These are phyloP conservation scores for Xenopus borealis DNA, from an alignment of 2,113 vertebrate species.

Conservation along the genomic window DNA sequence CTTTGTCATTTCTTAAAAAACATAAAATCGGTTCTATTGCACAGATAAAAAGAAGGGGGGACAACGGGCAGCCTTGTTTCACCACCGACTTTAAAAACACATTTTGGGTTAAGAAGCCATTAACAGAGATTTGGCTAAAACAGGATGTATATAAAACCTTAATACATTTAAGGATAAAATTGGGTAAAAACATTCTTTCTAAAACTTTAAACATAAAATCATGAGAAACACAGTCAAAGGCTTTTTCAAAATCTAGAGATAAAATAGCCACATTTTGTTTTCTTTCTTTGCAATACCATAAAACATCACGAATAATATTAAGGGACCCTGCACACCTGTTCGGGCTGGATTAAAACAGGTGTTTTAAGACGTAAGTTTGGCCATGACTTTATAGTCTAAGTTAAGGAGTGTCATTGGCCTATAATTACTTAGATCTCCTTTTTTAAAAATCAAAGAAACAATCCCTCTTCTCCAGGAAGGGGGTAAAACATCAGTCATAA, in stretches of 20 bases:
- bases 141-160: too few relatives aligned
- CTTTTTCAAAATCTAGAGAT: conserved; percentile 11
- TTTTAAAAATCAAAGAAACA: too few relatives aligned
- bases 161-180: too few relatives aligned
- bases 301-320: not conserved
- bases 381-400: too few relatives aligned
- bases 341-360: too few relatives aligned
- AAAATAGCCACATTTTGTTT: not conserved
- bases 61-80: not conserved
- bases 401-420: too few relatives aligned
- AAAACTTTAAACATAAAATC: conserved; percentile 7
- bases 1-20: not conserved
- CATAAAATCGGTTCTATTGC: not conserved
- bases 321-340: not conserved
- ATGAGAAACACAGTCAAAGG: not conserved
- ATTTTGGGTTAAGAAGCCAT: not conserved
- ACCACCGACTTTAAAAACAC: not conserved
- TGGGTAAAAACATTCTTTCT: not conserved
- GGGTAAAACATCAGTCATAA: too few relatives aligned
- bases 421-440: too few relatives aligned
- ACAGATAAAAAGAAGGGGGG: not conserved
- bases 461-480: too few relatives aligned
- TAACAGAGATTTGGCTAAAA: not conserved
- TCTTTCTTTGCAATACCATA: not conserved
- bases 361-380: too few relatives aligned